Evolutionary conservation across 2,888 invertebrate species (phyloP), one percentile per base, ranked within the genome.

Genomic region (Amblyjoppa fuscipennis): DNA sequence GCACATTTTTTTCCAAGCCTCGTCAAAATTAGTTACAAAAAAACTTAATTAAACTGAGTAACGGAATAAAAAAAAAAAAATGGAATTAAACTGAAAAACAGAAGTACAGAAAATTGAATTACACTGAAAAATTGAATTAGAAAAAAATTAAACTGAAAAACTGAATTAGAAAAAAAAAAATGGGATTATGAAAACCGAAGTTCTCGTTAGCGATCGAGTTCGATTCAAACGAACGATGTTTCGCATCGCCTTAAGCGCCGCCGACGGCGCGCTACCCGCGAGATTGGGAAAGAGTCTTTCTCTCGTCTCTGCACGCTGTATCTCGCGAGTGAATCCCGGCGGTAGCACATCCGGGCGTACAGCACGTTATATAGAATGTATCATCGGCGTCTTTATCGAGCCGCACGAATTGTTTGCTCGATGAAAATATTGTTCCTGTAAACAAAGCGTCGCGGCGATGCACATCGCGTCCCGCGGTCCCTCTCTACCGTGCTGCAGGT

Each of bases 381-480:
- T 80, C 83, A 76, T 79, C 83, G 45, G 89, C 89, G 90, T 93
- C 93, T 93, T 93, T 93, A 93, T 93, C 92, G 92, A 93, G 92
- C 91, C 83, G 53, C 91, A 92, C 91, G 90, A 93, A 93, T 93
- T 93, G 93, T 93, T 93, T 93, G 93, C 92, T 90, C 91, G 91
- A 93, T 93, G 93, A 93, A 93, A 93, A 93, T 93, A 93, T 93
- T 93, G 92, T 93, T 93, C 92, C 91, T 92, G 93, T 92, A 93
- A 93, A 93, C 93, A 93, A 92, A 91, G 89, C 89, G 90, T 89
- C 90, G 77, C 85, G 74, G 81, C 83, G 83, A 74, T 83, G 85
- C 83, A 45, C 45, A 86, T 83, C 87, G 84, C 86, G 45, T 25
- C 41, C 49, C 7, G 49, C 49, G 74, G 7, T 53, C 53, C 20